Evolutionary conservation across 2,113 vertebrate genomes (phyloP).

Genomic region (Sinocyclocheilus anshuiensis): DNA sequence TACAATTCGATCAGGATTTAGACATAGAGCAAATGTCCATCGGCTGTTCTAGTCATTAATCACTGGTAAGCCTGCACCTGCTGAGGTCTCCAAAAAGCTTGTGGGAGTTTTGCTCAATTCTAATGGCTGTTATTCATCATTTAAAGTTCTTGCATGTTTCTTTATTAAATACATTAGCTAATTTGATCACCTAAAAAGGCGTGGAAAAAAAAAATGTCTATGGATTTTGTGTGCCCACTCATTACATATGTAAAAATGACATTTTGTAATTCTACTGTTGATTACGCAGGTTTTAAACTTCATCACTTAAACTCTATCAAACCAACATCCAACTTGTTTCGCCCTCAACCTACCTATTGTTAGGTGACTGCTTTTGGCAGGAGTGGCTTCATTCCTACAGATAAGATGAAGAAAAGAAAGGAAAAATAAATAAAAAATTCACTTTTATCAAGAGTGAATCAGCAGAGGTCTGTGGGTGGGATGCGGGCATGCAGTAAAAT

Average conservation of each 20-base stretch:
- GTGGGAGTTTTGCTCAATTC: background rate
- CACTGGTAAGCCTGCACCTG: background rate
- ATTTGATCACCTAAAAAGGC: too few species aligned
- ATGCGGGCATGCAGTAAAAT: conserved; percentile 28
- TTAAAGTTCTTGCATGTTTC: too few species aligned
- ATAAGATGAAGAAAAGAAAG: conserved; percentile 13
- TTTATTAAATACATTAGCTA: too few species aligned
- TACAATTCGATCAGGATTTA: background rate
- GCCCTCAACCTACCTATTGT: conserved; percentile 67
- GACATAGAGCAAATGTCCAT: background rate
- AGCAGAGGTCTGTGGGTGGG: conserved; percentile 46
- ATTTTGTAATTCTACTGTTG: background rate
- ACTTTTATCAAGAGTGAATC: conserved; percentile 48
- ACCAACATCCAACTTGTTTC: background rate
- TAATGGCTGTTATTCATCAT: background rate
- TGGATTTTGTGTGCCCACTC: too few species aligned
- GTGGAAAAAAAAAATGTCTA: too few species aligned
- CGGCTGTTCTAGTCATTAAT: background rate
- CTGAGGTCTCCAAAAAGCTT: background rate
- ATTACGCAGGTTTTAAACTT: background rate
- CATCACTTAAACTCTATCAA: background rate
- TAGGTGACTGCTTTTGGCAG: conserved; percentile 55
- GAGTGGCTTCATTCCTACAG: conserved; percentile 61
- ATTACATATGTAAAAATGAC: too few species aligned
- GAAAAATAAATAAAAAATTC: conserved; percentile 31